Evolutionary conservation across 1,140 invertebrate species (phyloP), one percentile per base, ranked within the genome.

Genomic region (Philopotamus ludificatus): DNA sequence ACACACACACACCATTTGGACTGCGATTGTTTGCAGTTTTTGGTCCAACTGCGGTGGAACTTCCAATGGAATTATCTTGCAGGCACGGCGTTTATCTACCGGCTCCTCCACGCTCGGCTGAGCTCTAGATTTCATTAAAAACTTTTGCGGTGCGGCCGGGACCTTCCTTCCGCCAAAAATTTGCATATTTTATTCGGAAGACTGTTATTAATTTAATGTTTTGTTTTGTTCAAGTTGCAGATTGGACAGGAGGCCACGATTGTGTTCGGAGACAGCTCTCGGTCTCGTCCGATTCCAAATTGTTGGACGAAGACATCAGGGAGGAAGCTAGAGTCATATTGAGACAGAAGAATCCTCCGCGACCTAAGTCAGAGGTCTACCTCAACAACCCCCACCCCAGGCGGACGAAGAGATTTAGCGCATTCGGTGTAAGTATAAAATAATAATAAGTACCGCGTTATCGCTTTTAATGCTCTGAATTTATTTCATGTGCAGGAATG

Each of bases 211-310:
- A 34, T 34, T 34, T n/a, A n/a, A n/a, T n/a, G 12, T 34, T 34
- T 34, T 4, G 4, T 34, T 34, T 34, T 34, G 28, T 34, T 12
- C 28, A 12, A 22, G 1, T 57, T 57, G 26, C 80, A 89, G 88
- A 89, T 80, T 93, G 91, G 91, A 86, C 89, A 75, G 83, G 85
- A 69, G 85, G 88, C 74, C 90, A 91, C 72, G 88, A 90, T 71
- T 86, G 89, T 71, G 91, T 94, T 63, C 88, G 91, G 73, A 83
- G 92, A 71, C 92, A 94, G 77, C 83, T 94, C 70, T 94, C 91
- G 18, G 92, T 94, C 67, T 94, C 91, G 53, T 93, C 90, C 70
- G 92, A 94, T 82, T 93, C 91, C 59, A 94, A 94, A 76, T 82
- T 94, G 50, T 79, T 94, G 67, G 92, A 94, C 76, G 89, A 90